A percentile compares a stretch with the other conserved stretches of the same genome.
phyloP scores from a whole-genome alignment of 2,797 vertebrate species.

The Lophotriccus pileatus region DNA sequence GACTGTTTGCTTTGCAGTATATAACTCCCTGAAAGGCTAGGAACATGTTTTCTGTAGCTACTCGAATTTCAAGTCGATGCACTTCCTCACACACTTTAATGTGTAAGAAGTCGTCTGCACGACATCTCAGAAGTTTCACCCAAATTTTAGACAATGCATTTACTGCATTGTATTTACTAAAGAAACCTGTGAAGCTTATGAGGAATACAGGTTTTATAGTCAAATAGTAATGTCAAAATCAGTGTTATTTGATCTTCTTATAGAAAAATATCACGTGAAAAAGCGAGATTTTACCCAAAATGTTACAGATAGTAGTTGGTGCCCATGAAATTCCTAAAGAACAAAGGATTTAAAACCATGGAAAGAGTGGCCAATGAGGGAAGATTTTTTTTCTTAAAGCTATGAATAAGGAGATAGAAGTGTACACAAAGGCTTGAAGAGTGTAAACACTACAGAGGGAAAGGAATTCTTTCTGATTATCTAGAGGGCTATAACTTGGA shows the following conservation, averaged over 20 bases:
- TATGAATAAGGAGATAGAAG: conserved; percentile 55
- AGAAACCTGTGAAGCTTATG: not conserved
- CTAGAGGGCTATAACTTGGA: conserved; percentile 41
- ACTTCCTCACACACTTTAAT: not conserved
- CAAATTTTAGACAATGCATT: not conserved
- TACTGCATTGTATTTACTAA: not conserved
- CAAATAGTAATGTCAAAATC: not conserved
- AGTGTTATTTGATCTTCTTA: not conserved
- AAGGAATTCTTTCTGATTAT: conserved; percentile 59
- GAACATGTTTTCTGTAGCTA: not conserved
- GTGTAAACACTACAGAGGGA: conserved; percentile 52
- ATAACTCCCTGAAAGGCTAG: not conserved
- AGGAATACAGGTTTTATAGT: not conserved
- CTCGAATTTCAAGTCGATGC: not conserved
- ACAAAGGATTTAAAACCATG: conserved; percentile 57
- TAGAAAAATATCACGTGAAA: not conserved
- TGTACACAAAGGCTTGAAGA: conserved; percentile 59
- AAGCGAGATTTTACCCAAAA: not conserved
- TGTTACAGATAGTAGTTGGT: not conserved
- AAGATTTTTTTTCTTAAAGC: conserved; percentile 13
- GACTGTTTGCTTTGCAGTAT: conserved; percentile 39
- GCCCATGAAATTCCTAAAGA: conserved; percentile 29
- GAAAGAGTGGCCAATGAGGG: conserved; percentile 25
- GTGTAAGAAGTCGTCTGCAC: not conserved
- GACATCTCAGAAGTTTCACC: not conserved